phyloP scores from a whole-genome alignment of 2,797 vertebrate species.

The Tenualosa thibaudeaui region DNA sequence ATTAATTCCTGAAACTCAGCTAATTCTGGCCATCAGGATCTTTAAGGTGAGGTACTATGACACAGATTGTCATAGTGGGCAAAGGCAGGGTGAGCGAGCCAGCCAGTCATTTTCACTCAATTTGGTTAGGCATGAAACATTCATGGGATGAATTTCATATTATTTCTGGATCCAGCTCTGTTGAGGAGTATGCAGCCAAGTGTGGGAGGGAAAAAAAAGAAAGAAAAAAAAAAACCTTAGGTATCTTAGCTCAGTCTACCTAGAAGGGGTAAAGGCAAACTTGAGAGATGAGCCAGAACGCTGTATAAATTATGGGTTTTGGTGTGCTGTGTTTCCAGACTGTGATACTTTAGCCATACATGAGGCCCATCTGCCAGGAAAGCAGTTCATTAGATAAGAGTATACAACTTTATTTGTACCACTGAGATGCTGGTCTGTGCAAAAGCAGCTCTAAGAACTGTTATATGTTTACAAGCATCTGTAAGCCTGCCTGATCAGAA shows the following conservation, averaged over 20 bases:
- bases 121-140: conserved; percentile 73
- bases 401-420: not conserved
- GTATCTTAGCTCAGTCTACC: not conserved
- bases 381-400: not conserved
- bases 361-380: not conserved
- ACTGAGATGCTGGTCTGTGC: not conserved
- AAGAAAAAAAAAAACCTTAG: not conserved
- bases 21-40: conserved; percentile 58
- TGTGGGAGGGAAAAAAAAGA: not conserved
- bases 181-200: conserved; percentile 55
- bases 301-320: not conserved
- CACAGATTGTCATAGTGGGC: conserved; percentile 54
- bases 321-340: not conserved
- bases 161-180: conserved; percentile 59
- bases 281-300: not conserved
- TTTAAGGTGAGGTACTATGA: conserved; percentile 62
- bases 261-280: not conserved
- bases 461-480: not conserved
- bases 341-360: not conserved
- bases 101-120: conserved; percentile 54
- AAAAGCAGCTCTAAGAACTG: not conserved
- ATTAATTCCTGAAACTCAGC: conserved; percentile 64
- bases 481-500: not conserved
- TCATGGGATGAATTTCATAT: conserved; percentile 69
- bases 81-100: conserved; percentile 41